Evolutionary conservation across 1,140 invertebrate genomes (phyloP).

Genomic region (Tetragnatha versicolor): DNA sequence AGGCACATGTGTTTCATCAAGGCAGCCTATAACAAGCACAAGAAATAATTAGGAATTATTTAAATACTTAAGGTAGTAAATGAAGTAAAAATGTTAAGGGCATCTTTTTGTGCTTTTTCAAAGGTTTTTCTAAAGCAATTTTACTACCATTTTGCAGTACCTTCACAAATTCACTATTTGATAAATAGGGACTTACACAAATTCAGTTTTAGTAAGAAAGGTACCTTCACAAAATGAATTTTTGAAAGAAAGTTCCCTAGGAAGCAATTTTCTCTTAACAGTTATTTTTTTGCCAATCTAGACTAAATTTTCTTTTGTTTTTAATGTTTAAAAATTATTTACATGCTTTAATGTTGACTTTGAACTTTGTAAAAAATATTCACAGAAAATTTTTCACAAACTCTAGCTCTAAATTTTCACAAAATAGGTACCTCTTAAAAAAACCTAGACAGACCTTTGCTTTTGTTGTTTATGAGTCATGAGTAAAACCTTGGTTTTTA

Average conservation of each 20-base stretch:
- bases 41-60: neutral
- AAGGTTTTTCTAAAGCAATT: too few relatives aligned
- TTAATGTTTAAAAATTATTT: neutral
- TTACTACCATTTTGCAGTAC: too few relatives aligned
- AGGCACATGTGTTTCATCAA: slow-evolving; percentile 33
- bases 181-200: neutral
- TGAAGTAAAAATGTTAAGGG: too few relatives aligned
- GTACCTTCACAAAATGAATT: neutral
- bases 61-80: neutral
- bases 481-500: too few relatives aligned
- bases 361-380: neutral
- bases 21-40: slow-evolving; percentile 16
- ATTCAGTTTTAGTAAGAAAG: neutral
- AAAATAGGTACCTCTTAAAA: too few relatives aligned
- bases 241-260: neutral
- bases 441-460: too few relatives aligned
- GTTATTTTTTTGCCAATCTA: neutral
- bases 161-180: neutral
- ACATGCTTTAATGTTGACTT: neutral
- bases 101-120: too few relatives aligned
- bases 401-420: too few relatives aligned
- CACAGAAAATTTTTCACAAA: too few relatives aligned
- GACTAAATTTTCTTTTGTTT: neutral
- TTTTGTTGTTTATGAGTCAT: too few relatives aligned
- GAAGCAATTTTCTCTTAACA: neutral